phyloP scores from a whole-genome alignment of 2,797 vertebrate genomes.

The Morus bassanus region DNA sequence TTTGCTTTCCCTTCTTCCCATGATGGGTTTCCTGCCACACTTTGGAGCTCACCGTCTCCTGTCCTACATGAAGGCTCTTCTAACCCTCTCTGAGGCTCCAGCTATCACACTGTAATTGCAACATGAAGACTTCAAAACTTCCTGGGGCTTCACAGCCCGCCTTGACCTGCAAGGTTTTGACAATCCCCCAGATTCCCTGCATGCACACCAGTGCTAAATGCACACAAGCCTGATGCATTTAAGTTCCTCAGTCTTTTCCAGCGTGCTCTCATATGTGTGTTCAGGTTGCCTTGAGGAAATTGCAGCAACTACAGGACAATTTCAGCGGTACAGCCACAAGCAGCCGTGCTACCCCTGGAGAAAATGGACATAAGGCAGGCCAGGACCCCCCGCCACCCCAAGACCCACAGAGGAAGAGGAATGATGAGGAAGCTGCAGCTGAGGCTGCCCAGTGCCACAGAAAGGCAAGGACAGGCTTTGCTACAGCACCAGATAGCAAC shows the following conservation, averaged over 20 bases:
- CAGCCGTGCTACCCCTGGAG: not conserved
- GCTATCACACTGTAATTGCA: not conserved
- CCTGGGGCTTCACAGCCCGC: not conserved
- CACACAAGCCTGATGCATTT: not conserved
- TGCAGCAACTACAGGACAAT: not conserved
- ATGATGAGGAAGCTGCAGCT: not conserved
- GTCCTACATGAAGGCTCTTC: not conserved
- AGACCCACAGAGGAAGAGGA: not conserved
- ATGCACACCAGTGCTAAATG: not conserved
- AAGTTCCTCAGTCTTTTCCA: not conserved
- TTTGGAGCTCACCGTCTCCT: not conserved
- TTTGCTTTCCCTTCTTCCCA: not conserved
- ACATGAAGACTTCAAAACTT: not conserved
- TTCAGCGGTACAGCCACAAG: not conserved
- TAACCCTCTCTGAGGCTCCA: not conserved
- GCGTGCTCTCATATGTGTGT: not conserved
- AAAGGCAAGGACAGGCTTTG: not conserved
- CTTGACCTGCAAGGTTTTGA: not conserved
- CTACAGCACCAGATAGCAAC: not conserved
- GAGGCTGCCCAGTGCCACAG: not conserved
- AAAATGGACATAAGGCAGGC: not conserved
- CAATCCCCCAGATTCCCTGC: no score
- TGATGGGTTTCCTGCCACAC: fast-evolving
- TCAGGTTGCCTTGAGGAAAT: not conserved
- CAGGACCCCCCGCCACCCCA: not conserved